A percentile compares a stretch with the other conserved stretches of the same genome.
These are phyloP conservation scores for Rhombomys opimus DNA, from an alignment of 2,113 vertebrate species.

Conservation along the genomic window DNA sequence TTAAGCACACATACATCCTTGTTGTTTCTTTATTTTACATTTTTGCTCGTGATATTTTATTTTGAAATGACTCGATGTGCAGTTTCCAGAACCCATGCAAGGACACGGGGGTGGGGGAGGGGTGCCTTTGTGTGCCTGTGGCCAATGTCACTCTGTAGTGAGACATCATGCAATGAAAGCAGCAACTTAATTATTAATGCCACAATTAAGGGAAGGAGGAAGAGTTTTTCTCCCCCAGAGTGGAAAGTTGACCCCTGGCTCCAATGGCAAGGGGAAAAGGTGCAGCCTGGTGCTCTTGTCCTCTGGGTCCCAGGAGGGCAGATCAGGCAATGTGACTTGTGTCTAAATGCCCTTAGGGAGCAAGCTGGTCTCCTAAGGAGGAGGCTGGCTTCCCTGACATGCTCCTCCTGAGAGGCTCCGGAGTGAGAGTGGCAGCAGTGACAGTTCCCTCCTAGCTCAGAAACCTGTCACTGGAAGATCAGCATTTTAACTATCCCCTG, in stretches of 20 bases:
- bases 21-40: slow-evolving; percentile 71
- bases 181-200: slow-evolving; percentile 48
- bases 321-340: slow-evolving; percentile 52
- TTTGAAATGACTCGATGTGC: slow-evolving; percentile 72
- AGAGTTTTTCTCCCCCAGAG: neutral
- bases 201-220: slow-evolving; percentile 36
- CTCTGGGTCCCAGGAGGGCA: slow-evolving; percentile 42
- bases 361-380: slow-evolving; percentile 64
- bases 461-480: slow-evolving; percentile 78
- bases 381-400: slow-evolving; percentile 52
- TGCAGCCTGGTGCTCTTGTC: neutral
- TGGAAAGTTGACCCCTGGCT: slow-evolving; percentile 24
- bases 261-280: neutral
- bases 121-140: neutral
- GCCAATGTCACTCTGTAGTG: neutral
- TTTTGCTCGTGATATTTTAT: slow-evolving; percentile 79
- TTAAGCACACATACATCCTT: slow-evolving; percentile 85
- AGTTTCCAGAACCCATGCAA: slow-evolving; percentile 45
- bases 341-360: slow-evolving; percentile 78
- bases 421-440: slow-evolving; percentile 60
- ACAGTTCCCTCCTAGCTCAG: slow-evolving; percentile 71
- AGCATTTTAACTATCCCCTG: slow-evolving; percentile 66
- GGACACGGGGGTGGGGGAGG: neutral
- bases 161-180: neutral
- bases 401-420: slow-evolving; percentile 42